phyloP scores from a whole-genome alignment of 2,797 vertebrate species.

The Chaetodon trifasciatus region DNA sequence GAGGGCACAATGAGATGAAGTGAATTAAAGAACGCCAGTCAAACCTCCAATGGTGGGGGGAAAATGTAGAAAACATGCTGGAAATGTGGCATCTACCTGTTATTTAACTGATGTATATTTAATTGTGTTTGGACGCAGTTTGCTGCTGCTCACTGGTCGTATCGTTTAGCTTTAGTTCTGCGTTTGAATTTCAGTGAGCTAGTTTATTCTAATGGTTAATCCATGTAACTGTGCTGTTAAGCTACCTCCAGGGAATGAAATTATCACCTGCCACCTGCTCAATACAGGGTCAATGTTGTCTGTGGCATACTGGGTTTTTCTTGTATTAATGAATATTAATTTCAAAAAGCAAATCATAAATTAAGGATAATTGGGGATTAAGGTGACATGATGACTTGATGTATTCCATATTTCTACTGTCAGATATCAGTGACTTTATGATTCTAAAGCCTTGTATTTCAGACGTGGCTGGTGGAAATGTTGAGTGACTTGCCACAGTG shows the following conservation, averaged over 20 bases:
- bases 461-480: neutral
- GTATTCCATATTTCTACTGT: too few relatives aligned
- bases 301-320: too few relatives aligned
- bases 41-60: neutral
- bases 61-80: neutral
- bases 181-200: too few relatives aligned
- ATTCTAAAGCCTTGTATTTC: neutral
- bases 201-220: neutral
- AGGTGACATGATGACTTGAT: neutral
- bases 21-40: neutral
- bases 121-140: too few relatives aligned
- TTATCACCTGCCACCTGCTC: too few relatives aligned
- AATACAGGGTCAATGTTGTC: too few relatives aligned
- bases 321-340: too few relatives aligned
- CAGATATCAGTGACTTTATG: neutral
- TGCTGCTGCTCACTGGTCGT: neutral
- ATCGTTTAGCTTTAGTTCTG: too few relatives aligned
- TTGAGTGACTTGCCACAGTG: neutral
- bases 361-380: too few relatives aligned
- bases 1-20: neutral
- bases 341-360: too few relatives aligned
- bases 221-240: neutral
- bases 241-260: neutral
- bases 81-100: neutral
- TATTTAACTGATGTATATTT: neutral